Percentiles rank a stretch among this genome's conserved stretches.
phyloP scores from a whole-genome alignment of 1,140 invertebrate species.

The Pseudomyrmex sp. region DNA sequence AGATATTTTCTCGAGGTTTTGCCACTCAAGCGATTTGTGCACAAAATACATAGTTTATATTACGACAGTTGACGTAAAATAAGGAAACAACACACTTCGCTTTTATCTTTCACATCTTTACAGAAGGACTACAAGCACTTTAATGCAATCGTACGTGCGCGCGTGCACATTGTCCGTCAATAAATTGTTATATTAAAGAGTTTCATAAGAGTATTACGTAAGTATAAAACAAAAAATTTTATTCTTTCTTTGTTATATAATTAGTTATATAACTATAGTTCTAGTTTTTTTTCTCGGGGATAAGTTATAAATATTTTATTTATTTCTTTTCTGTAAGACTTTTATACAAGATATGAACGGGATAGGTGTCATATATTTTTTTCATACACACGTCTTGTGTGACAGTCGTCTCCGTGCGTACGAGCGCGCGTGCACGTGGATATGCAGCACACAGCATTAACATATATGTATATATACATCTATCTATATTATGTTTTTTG shows the following conservation, averaged over 20 bases:
- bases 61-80: constrained; percentile 32
- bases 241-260: no score
- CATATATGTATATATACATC: constrained; percentile 54
- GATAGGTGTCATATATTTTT: no score
- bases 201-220: no score
- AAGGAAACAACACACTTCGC: constrained; percentile 38
- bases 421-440: constrained; percentile 19
- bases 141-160: constrained; percentile 35
- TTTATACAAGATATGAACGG: no score
- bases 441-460: not conserved
- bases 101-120: constrained; percentile 43
- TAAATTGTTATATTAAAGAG: not conserved
- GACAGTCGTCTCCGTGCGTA: no score
- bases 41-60: constrained; percentile 43
- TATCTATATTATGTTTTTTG: constrained; percentile 58
- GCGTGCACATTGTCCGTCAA: constrained; percentile 11
- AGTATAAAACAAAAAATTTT: no score
- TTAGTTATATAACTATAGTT: no score
- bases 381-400: not conserved
- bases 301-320: no score
- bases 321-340: no score
- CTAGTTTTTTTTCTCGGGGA: no score
- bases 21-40: constrained; percentile 28
- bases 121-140: constrained; percentile 22
- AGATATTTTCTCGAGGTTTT: constrained; percentile 32